Evolutionary conservation across 2,888 invertebrate species (phyloP).

Genomic region (Tachina fera): DNA sequence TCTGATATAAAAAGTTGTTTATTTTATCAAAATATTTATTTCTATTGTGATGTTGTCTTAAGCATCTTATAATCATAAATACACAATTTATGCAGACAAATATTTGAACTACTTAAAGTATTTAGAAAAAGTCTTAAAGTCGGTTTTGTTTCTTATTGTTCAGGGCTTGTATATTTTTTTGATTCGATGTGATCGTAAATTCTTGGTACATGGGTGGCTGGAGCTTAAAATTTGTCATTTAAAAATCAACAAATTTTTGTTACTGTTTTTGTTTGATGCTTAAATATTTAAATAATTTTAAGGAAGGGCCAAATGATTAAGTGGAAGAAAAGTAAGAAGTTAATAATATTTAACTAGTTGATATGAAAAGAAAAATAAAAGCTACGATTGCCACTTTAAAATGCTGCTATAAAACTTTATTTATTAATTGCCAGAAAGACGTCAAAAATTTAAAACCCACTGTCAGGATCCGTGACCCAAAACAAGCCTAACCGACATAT

Average conservation of each 20-base stretch:
- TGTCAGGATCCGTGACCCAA: no score
- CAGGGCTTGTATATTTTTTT: not conserved
- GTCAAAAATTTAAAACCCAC: no score
- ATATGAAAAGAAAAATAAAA: no score
- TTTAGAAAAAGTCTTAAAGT: conserved; percentile 38
- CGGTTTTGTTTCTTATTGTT: not conserved
- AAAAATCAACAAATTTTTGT: conserved; percentile 37
- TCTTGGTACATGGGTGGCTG: conserved; percentile 34
- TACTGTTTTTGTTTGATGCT: conserved; percentile 24
- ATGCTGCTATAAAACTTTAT: no score
- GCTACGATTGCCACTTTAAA: no score
- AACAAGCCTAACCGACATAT: no score
- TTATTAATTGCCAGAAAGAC: no score
- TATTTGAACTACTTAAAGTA: conserved; percentile 50
- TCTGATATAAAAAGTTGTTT: conserved; percentile 43
- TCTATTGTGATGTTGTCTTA: conserved; percentile 26
- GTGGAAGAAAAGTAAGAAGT: no score
- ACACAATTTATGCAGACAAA: conserved; percentile 32
- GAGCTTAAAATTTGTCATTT: conserved; percentile 34
- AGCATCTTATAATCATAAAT: conserved; percentile 67
- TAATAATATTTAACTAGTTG: no score
- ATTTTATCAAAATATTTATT: conserved; percentile 31
- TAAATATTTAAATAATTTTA: conserved; percentile 12
- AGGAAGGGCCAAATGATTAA: not conserved
- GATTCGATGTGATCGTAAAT: not conserved